Evolutionary conservation across 2,113 vertebrate genomes (phyloP).

Genomic region (Phyllostomus discolor): DNA sequence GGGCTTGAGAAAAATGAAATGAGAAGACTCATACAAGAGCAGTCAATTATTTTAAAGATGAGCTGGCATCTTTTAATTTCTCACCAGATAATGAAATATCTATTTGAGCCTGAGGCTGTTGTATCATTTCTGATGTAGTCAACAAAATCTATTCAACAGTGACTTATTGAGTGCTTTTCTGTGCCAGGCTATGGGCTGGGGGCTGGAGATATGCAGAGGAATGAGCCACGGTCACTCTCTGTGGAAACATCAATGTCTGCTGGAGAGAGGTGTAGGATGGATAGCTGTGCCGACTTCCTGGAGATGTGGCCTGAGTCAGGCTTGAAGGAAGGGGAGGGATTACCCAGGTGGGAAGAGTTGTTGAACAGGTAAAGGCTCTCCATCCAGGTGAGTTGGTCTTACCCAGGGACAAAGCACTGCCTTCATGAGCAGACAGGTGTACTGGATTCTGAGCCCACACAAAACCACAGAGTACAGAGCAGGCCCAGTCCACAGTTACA

Average conservation of each 20-base stretch:
- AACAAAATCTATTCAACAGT: constrained; percentile 55
- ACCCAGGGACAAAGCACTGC: background rate
- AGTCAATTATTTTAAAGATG: constrained; percentile 72
- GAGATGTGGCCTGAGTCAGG: background rate
- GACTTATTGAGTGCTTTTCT: background rate
- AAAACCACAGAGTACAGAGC: background rate
- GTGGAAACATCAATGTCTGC: background rate
- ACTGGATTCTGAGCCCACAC: background rate
- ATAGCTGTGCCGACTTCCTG: background rate
- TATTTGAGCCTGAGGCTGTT: constrained; percentile 54
- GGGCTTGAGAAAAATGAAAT: constrained; percentile 26
- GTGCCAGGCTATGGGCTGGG: background rate
- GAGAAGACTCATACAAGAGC: constrained; percentile 54
- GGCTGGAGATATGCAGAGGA: background rate
- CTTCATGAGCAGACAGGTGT: background rate
- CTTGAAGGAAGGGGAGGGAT: background rate
- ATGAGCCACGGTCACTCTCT: background rate
- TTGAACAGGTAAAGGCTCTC: background rate
- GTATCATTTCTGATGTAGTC: constrained; percentile 55
- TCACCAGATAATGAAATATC: constrained; percentile 55
- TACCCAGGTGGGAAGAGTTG: background rate
- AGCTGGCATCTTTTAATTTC: constrained; percentile 71
- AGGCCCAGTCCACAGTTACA: background rate
- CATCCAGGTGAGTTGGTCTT: background rate
- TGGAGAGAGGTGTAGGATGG: background rate